Base-by-base conservation (phyloP, 2,797 vertebrate species). In the Eutrigla gurnardus region DNA sequence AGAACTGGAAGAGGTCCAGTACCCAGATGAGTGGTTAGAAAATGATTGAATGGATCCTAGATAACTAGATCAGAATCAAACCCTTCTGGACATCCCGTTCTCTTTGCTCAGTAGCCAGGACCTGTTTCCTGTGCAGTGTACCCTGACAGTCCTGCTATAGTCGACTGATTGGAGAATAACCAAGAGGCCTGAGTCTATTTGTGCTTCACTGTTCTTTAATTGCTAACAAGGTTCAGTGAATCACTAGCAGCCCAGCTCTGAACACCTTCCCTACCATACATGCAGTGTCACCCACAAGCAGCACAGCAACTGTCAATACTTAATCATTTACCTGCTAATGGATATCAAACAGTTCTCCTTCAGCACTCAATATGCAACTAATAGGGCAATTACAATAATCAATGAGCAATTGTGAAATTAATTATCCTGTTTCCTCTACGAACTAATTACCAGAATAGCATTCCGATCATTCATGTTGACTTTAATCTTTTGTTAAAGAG, bases 121-220 rank as follows among this genome's bases (percentile, higher is more conserved):
- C 8, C 47, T n/a, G n/a, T 8, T 18, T 45, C 25, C 14, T 45
- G n/a, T 18, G 50, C 35, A 8, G 35, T 18, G 35, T 6, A 15
- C 49, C 40, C 58, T 68, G 49, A 60, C 73, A 37, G 64, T 42
- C 6, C 50, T 43, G 9, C 43, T 15, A 33, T 4, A 36, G 58
- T 60, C 15, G 3, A 39, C 33, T 49, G 40, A 39, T 5, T 33
- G 43, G 32, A 42, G 36, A 47, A 49, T 2, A 50, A 49, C 17
- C 17, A 15, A 45, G 42, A 58, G 5, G 42, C 18, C 65, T 68
- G n/a, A 4, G n/a, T 25, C 8, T 18, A 2, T 50, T 11, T 25
- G 47, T 50, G n/a, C 47, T 50, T 5, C 43, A 47, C 49, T 67
- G 52, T 57, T 67, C 40, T 53, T 2, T 25, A 18, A 36, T 3